Evolutionary conservation across 2,797 vertebrate species (phyloP).

Genomic region (Borostomias antarcticus): DNA sequence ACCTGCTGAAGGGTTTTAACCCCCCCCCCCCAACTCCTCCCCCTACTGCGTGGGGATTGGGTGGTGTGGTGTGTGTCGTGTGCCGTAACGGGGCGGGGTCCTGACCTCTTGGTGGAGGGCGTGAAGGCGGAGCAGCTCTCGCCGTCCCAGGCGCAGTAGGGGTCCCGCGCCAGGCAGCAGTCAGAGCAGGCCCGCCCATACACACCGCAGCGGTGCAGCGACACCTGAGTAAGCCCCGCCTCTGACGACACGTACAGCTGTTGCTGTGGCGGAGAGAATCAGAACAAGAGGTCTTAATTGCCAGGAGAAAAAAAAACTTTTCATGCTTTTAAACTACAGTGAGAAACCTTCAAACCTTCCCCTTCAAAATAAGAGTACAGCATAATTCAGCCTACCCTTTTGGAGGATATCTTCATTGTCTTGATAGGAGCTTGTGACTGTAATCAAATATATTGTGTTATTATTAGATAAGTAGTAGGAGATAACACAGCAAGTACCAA

Average conservation of each 20-base stretch:
- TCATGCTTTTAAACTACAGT: neutral
- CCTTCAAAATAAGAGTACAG: too few species aligned
- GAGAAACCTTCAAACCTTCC: too few species aligned
- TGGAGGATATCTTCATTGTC: conserved; percentile 83
- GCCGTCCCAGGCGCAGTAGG: conserved; percentile 88
- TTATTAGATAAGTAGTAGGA: neutral
- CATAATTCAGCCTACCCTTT: conserved; percentile 75
- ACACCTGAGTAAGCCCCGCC: conserved; percentile 84
- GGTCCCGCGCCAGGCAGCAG: conserved; percentile 87
- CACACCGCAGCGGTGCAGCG: conserved; percentile 82
- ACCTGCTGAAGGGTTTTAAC: conserved; percentile 6
- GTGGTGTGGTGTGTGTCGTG: neutral
- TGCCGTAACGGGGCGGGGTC: neutral
- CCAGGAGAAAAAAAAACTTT: neutral
- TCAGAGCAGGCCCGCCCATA: conserved; percentile 86
- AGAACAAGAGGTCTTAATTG: conserved; percentile 13
- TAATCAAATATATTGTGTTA: conserved; percentile 17
- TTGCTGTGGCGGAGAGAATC: conserved; percentile 71
- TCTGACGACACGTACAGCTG: conserved; percentile 87
- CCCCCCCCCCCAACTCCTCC: too few species aligned
- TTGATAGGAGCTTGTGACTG: conserved; percentile 77
- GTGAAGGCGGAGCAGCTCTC: conserved; percentile 84
- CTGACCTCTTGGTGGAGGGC: conserved; percentile 82
- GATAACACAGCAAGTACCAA: neutral
- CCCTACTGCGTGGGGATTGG: neutral